Evolutionary conservation across 2,113 vertebrate genomes (phyloP), one percentile per base, ranked within the genome.

Genomic region (Artemisiospiza belli): DNA sequence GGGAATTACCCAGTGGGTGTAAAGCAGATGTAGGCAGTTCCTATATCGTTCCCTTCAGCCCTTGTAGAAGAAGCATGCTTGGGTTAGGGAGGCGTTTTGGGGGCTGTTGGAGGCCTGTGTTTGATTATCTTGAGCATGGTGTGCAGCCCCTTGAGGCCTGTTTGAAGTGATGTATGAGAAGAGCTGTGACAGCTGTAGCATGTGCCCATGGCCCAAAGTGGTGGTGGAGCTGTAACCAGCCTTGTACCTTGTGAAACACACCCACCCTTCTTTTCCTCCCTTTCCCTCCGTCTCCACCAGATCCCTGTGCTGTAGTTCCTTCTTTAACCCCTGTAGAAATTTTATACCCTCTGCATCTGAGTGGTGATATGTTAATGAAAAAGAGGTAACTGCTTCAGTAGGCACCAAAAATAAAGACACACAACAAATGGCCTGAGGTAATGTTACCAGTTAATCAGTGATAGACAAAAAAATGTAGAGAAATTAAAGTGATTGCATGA

Each of bases 91-190:
- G 87, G 73, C 17, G 0, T 83, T 94, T 88, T 75, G 79, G 76
- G 94, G 90, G 37, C n/a, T 92, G 44, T 92, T 81, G 30, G 76
- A 72, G 47, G 79, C 79, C 61, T 57, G 64, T 6, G 2, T 66
- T 86, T 92, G 88, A 72, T 95, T 95, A 78, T 78, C 80, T 72
- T 62, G 76, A 63, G 80, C 58, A 19, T 87, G 73, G 79, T 95
- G 68, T 70, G 16, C 64, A 80, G 52, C 66, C 79, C 92, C 93
- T 72, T 17, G 52, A 86, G 95, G 88, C 61, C 44, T 61, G 28
- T 57, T 81, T 61, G 88, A 94, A 83, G 61, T 93, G 93, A 91
- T 86, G 76, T 63, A 44, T 51, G 82, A 93, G 94, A 90, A 80
- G 72, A 92, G 41, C 73, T 93, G 68, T 90, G 95, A 96, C 85